Evolutionary conservation across 1,140 invertebrate genomes (phyloP), one percentile per base, ranked within the genome.

Genomic region (Pomacea maculata): DNA sequence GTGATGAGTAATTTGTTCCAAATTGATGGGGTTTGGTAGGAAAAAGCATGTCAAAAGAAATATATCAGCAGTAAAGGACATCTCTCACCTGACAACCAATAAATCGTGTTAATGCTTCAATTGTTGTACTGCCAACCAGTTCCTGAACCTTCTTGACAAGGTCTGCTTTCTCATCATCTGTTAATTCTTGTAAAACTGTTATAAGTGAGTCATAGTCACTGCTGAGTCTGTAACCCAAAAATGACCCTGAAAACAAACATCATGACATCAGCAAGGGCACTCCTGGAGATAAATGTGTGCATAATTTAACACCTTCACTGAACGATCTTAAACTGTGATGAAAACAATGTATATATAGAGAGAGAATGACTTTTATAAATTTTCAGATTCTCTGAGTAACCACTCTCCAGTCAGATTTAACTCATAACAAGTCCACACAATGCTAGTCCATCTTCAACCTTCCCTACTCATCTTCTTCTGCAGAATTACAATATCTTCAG

Each of bases 141-240:
- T 86, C 87, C 75, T 90, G 89, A 5, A 89, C 85, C 81, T 85
- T 86, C n/a, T 82, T 80, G 12, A 88, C 87, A 6, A 89, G 67
- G 68, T 83, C 78, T 63, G 80, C 17, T 71, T 89, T 89, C 11
- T 89, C 88, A 45, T 80, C 76, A 73, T 87, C 87, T 63, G 82
- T 85, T n/a, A 89, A 67, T 55, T 87, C 86, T 34, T 83, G 83
- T 64, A 89, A 64, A 8, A 86, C 85, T 63, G 82, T 82, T 25
- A 89, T 70, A 83, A 89, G 80, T 25, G 88, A 88, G 10, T 85
- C 75, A 77, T 89, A 89, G 3, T 87, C 84, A 85, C 86, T 86
- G 45, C 86, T 83, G 45, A 80, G 82, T 63, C 73, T 76, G 78
- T 89, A 89, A 0, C 88, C 88, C 74, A 86, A 54, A 29, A 87